A percentile compares a stretch with the other conserved stretches of the same genome.
Conservation (phyloP, 2,797 vertebrate genomes). For the Myotis pilosus region DNA sequence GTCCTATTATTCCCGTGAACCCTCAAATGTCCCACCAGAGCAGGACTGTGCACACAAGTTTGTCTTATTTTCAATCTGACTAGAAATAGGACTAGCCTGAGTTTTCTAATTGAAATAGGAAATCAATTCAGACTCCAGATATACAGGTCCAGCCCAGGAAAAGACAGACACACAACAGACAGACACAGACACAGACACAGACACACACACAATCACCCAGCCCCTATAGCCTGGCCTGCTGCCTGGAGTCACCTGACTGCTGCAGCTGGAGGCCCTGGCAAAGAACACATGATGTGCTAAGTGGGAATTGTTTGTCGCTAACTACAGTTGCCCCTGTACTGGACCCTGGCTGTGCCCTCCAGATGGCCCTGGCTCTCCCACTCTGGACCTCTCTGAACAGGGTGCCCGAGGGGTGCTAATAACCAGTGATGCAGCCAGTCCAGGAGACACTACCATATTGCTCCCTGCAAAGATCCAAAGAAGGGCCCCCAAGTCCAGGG, state of each 20-base stretch:
- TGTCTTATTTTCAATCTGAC: background rate
- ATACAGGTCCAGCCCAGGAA: background rate
- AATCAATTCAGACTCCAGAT: background rate
- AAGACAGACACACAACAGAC: background rate
- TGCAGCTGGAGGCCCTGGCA: background rate
- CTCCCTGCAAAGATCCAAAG: background rate
- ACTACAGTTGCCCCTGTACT: background rate
- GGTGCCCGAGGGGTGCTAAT: accelerated
- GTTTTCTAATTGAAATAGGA: background rate
- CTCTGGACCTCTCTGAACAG: background rate
- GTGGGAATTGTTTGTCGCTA: background rate
- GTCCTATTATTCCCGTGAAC: accelerated
- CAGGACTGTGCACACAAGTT: background rate
- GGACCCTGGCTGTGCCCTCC: background rate
- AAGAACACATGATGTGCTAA: background rate
- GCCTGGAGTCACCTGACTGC: constrained; percentile 52
- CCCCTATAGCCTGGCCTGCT: background rate
- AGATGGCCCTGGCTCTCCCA: background rate
- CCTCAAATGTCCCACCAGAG: background rate
- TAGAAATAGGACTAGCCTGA: background rate
- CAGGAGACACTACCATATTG: accelerated
- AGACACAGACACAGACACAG: background rate
- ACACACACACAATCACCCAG: background rate
- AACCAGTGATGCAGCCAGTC: background rate
- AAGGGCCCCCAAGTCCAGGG: background rate